Evolutionary conservation across 2,113 vertebrate species (phyloP), one percentile per base, ranked within the genome.

Genomic region (Mustela nigripes): DNA sequence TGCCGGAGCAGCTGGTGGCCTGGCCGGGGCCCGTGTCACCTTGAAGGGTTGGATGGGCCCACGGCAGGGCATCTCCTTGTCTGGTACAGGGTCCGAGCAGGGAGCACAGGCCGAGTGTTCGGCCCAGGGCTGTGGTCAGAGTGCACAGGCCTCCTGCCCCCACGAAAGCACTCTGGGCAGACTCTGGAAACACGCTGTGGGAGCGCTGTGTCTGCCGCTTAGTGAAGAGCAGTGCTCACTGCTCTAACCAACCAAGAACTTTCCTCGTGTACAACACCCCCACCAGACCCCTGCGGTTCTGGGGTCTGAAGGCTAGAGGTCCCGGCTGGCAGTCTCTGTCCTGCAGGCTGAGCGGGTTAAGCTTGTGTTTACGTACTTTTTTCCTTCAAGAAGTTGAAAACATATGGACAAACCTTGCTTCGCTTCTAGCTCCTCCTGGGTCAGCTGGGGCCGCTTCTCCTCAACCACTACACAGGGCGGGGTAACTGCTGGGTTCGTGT

Each of bases 361-460:
- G 22, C 53, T 67, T 42, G 28, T 31, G 60, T 79, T 89, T 71
- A 62, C 4, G 11, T n/a, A 65, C 80, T 87, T 60, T 60, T 62
- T 62, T 89, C 88, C 86, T 84, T 90, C 33, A n/a, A 91, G 89
- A 87, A 88, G 76, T 88, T 92, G 60, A 94, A 97, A 96, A 94
- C 50, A 63, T 86, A 39, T n/a, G 0, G 24, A 93, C 96, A 95
- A 99, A 99, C 99, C 99, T 99, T 99, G 99, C 96, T 99, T 99
- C 89, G 99, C 99, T 98, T 99, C 99, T 85, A 99, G 65, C 95
- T 99, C 99, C 98, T 99, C 99, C 97, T 99, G 99, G 15, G 99
- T 99, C 53, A 99, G 99, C 0, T 99, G 97, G 18, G 99, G 99
- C 96, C 98, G 99, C 98, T 99, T 99, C 96, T 99, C 99, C 94